Conservation (phyloP, 2,888 invertebrate species). For the Coelopa pilipes region DNA sequence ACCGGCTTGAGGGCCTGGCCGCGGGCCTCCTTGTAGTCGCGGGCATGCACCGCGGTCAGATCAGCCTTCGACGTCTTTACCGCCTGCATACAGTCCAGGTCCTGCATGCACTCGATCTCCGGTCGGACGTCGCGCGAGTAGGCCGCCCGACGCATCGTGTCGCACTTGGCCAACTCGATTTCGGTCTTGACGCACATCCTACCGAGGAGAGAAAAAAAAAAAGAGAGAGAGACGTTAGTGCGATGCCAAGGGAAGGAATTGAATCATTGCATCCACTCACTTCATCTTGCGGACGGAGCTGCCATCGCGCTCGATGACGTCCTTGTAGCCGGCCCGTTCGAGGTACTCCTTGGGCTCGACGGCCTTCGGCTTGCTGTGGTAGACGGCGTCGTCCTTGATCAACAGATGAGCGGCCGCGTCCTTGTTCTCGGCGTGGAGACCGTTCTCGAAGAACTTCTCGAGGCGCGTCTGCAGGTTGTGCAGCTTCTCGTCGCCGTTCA, state of each 20-base stretch:
- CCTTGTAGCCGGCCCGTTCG: constrained; percentile 74
- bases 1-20: constrained; percentile 56
- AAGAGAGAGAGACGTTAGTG: not conserved
- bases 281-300: constrained; percentile 74
- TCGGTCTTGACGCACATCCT: constrained; percentile 76
- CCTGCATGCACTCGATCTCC: constrained; percentile 79
- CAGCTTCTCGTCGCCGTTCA: constrained; percentile 56
- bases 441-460: constrained; percentile 63
- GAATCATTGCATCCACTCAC: constrained; percentile 46
- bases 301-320: constrained; percentile 79
- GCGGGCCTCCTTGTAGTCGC: constrained; percentile 54
- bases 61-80: constrained; percentile 58
- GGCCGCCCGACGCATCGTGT: constrained; percentile 76
- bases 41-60: constrained; percentile 51
- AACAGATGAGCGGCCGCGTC: constrained; percentile 69
- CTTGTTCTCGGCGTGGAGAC: constrained; percentile 60
- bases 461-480: constrained; percentile 62
- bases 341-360: constrained; percentile 72
- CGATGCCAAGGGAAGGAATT: not conserved
- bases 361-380: constrained; percentile 68
- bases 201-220: not conserved
- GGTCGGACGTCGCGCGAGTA: constrained; percentile 84
- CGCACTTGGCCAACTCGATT: constrained; percentile 79
- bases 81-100: constrained; percentile 67
- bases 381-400: constrained; percentile 71